Percentiles rank a stretch among this genome's conserved stretches.
phyloP scores from a whole-genome alignment of 2,888 invertebrate genomes.

The Dugesia japonica region DNA sequence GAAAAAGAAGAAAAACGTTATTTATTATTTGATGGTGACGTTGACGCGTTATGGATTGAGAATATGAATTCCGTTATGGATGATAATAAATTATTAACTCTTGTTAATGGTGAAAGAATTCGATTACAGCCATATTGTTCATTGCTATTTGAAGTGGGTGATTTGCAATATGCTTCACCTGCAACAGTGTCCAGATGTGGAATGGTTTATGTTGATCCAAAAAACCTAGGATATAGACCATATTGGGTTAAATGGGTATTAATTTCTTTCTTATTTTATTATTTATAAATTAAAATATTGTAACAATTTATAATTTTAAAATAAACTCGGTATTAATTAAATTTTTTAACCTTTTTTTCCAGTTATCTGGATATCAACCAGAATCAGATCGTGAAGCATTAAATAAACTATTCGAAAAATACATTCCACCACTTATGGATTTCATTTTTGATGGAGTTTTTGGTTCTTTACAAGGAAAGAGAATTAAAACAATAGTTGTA shows the following conservation, averaged over 20 bases:
- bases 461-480: slow-evolving; percentile 23
- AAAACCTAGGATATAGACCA: slow-evolving; percentile 34
- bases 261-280: too few relatives aligned
- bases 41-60: slow-evolving; percentile 36
- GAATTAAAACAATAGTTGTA: slow-evolving; percentile 28
- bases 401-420: slow-evolving; percentile 32
- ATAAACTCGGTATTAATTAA: too few relatives aligned
- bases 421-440: slow-evolving; percentile 30
- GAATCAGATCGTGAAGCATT: slow-evolving; percentile 23
- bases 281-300: too few relatives aligned
- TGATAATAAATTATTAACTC: slow-evolving; percentile 35
- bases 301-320: too few relatives aligned
- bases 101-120: slow-evolving; percentile 35
- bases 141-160: slow-evolving; percentile 35
- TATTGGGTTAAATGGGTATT: slow-evolving; percentile 34
- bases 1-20: slow-evolving; percentile 33
- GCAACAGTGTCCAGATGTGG: slow-evolving; percentile 36
- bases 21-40: slow-evolving; percentile 35
- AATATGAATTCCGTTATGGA: slow-evolving; percentile 36
- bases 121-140: slow-evolving; percentile 32
- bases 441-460: slow-evolving; percentile 33
- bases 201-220: slow-evolving; percentile 36
- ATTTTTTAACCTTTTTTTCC: too few relatives aligned
- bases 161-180: slow-evolving; percentile 35
- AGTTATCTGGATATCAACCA: neutral